These are phyloP conservation scores for Semicossyphus pulcher DNA, from an alignment of 2,113 vertebrate species.

Conservation along the genomic window DNA sequence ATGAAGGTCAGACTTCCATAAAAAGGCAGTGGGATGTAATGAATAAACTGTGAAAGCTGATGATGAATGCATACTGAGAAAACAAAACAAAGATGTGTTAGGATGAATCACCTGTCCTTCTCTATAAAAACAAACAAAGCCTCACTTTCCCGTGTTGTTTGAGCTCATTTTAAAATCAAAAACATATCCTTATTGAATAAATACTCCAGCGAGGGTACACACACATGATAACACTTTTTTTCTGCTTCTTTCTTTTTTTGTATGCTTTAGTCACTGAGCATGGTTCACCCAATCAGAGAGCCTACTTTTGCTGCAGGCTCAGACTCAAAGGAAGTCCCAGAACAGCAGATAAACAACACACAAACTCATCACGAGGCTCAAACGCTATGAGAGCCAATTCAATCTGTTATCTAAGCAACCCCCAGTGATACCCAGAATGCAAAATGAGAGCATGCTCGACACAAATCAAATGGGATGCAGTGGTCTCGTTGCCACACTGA, in stretches of 20 bases:
- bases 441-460: conserved; percentile 24
- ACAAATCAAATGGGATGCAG: conserved; percentile 30
- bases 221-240: not conserved
- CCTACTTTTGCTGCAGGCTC: conserved; percentile 44
- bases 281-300: conserved; percentile 42
- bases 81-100: not conserved
- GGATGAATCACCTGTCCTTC: not conserved
- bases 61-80: not conserved
- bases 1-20: conserved; percentile 76
- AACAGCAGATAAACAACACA: conserved; percentile 47
- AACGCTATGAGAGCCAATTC: conserved; percentile 30
- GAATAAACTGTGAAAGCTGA: conserved; percentile 10
- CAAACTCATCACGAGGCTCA: conserved; percentile 45
- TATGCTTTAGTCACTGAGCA: not conserved
- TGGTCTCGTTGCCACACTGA: not conserved
- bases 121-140: not conserved
- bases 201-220: not conserved
- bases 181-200: not conserved
- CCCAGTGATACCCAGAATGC: conserved; percentile 11
- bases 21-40: conserved; percentile 20
- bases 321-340: conserved; percentile 43
- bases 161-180: not conserved
- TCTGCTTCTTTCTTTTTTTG: not conserved
- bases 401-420: conserved; percentile 46
- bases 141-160: conserved; percentile 20